These are phyloP conservation scores for Proterorhinus semilunaris DNA, from an alignment of 2,113 vertebrate genomes.

Conservation along the genomic window DNA sequence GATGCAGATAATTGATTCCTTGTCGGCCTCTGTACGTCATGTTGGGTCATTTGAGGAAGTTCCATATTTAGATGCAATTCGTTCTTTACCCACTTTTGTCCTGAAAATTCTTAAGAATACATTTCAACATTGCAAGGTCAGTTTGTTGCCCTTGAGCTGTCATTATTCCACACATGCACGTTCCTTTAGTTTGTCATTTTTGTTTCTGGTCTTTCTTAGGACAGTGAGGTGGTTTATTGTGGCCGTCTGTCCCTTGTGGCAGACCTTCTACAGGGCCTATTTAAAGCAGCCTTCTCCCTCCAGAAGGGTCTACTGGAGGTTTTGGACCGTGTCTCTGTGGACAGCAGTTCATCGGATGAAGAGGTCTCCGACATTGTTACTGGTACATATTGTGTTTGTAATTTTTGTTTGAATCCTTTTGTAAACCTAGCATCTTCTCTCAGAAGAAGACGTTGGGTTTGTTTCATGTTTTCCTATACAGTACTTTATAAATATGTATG, in stretches of 20 bases:
- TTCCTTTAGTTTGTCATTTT: neutral
- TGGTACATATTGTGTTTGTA: conserved; percentile 55
- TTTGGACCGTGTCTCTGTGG: conserved; percentile 81
- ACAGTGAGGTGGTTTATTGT: conserved; percentile 88
- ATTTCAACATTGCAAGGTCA: conserved; percentile 92
- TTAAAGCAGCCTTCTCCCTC: conserved; percentile 90
- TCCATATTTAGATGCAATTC: conserved; percentile 74
- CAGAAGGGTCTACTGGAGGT: conserved; percentile 91
- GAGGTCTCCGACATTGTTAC: conserved; percentile 79
- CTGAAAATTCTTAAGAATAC: conserved; percentile 85
- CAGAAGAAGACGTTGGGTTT: too few relatives aligned
- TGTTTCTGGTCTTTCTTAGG: conserved; percentile 66
- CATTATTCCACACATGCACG: neutral
- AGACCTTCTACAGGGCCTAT: conserved; percentile 89
- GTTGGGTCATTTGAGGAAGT: conserved; percentile 75
- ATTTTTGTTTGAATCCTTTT: neutral
- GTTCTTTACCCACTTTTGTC: conserved; percentile 82
- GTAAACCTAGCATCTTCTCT: too few relatives aligned
- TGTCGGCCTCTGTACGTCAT: conserved; percentile 81
- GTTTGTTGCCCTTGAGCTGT: neutral
- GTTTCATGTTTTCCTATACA: too few relatives aligned
- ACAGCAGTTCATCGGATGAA: conserved; percentile 70
- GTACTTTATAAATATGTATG: too few relatives aligned
- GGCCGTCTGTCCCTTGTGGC: conserved; percentile 86
- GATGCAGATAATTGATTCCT: conserved; percentile 81